Evolutionary conservation across 2,797 vertebrate genomes (phyloP), one percentile per base, ranked within the genome.

Genomic region (Xenentodon cancila): DNA sequence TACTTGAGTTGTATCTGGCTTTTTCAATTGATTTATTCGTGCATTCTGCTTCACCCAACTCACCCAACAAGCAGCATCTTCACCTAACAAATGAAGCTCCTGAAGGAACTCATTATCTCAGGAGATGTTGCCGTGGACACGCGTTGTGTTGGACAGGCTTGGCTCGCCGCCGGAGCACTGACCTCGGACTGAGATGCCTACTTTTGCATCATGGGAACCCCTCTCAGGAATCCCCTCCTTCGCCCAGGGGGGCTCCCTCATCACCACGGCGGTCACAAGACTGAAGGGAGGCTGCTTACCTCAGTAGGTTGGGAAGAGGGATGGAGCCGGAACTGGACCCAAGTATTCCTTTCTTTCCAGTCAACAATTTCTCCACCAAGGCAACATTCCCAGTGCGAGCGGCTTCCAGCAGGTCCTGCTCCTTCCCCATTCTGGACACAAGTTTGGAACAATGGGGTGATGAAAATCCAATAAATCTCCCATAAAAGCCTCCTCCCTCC

Each of bases 351-450:
- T 94, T 97, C 91, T 95, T 95, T 68, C 96, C 97, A 87, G 95
- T 97, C 82, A 98, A 89, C 91, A 98, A 90, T 94, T 97, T 98
- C 91, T 97, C 97, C 94, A 98, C 97, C 92, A 97, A 80, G 89
- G 92, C 93, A 82, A 98, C 96, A 81, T 98, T 98, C 89, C 97
- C 97, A 55, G 95, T 98, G 79, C 97, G 96, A 87, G 97, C 93
- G 68, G 96, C 96, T 89, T 98, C 97, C 91, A 98, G 94, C 79
- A 98, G 95, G 90, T 98, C 97, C 90, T 97, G 97, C 88, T 98
- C 97, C 91, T 97, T 98, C 66, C 97, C 96, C 97, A 98, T 98
- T 91, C 91, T 90, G 87, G 81, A 80, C 78, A 68, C 80, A 88
- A 91, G 89, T 91, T 92, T 85, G 34, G 74, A 86, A 75, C 84